Evolutionary conservation across 2,113 vertebrate species (phyloP).

Genomic region (Periophthalmus modestus): DNA sequence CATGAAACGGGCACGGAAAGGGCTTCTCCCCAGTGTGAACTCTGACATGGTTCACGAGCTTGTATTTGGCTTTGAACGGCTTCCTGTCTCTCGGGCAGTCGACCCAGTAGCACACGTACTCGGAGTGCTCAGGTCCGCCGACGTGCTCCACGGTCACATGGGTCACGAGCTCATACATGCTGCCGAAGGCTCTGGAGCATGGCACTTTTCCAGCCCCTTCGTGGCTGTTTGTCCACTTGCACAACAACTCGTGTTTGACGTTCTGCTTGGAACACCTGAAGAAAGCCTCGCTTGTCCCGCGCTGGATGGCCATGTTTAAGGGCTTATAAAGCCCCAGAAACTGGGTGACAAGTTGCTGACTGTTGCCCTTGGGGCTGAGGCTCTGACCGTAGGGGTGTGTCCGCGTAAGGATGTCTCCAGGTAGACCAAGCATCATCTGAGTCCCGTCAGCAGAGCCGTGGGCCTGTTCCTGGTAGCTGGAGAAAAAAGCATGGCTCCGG

Average conservation of each 20-base stretch:
- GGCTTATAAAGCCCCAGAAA: conserved; percentile 72
- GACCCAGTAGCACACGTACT: conserved; percentile 77
- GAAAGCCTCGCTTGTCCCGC: conserved; percentile 65
- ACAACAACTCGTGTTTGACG: conserved; percentile 75
- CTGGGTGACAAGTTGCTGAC: conserved; percentile 74
- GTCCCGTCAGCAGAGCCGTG: conserved; percentile 69
- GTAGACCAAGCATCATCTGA: conserved; percentile 74
- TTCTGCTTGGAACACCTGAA: conserved; percentile 69
- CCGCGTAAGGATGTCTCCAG: conserved; percentile 68
- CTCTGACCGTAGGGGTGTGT: conserved; percentile 62
- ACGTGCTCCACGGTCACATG: conserved; percentile 81
- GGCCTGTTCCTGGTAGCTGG: conserved; percentile 80
- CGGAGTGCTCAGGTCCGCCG: conserved; percentile 75
- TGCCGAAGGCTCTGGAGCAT: conserved; percentile 77
- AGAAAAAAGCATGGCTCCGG: conserved; percentile 73
- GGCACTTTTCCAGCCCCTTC: conserved; percentile 67
- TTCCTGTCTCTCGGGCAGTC: conserved; percentile 63
- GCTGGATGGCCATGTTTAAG: conserved; percentile 70
- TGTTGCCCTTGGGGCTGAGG: conserved; percentile 65
- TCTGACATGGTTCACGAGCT: conserved; percentile 76
- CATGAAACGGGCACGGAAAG: conserved; percentile 69
- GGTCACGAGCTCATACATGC: conserved; percentile 80
- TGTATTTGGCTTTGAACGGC: conserved; percentile 78
- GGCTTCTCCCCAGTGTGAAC: conserved; percentile 77
- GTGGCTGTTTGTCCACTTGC: conserved; percentile 76